phyloP scores from a whole-genome alignment of 2,797 vertebrate genomes.

The Anas bernieri region DNA sequence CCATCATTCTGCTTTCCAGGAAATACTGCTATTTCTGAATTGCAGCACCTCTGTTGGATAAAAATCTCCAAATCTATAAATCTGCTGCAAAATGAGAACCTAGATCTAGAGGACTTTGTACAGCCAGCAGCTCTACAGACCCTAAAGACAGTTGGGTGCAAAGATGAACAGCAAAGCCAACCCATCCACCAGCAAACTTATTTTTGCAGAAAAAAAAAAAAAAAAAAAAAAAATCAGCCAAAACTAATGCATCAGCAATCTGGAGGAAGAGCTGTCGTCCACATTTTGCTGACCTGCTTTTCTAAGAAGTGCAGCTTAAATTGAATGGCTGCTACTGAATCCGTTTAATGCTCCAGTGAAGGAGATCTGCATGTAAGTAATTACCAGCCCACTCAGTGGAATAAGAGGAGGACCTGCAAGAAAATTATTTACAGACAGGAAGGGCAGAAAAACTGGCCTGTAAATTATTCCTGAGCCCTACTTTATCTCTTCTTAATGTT shows the following conservation, averaged over 20 bases:
- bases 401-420: background rate
- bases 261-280: background rate
- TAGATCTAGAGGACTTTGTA: background rate
- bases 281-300: background rate
- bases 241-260: background rate
- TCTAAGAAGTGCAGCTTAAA: background rate
- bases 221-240: background rate
- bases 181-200: background rate
- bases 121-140: background rate
- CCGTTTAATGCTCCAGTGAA: background rate
- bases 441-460: background rate
- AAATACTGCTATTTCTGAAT: background rate
- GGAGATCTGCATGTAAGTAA: background rate
- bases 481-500: background rate
- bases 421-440: background rate
- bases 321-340: background rate
- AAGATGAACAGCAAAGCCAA: background rate
- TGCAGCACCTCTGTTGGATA: background rate
- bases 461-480: background rate
- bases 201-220: background rate
- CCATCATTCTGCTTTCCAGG: background rate
- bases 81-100: background rate
- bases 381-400: background rate
- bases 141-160: background rate
- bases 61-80: background rate